Evolutionary conservation across 2,113 vertebrate species (phyloP).

Genomic region (Myrmophylax atrothorax): DNA sequence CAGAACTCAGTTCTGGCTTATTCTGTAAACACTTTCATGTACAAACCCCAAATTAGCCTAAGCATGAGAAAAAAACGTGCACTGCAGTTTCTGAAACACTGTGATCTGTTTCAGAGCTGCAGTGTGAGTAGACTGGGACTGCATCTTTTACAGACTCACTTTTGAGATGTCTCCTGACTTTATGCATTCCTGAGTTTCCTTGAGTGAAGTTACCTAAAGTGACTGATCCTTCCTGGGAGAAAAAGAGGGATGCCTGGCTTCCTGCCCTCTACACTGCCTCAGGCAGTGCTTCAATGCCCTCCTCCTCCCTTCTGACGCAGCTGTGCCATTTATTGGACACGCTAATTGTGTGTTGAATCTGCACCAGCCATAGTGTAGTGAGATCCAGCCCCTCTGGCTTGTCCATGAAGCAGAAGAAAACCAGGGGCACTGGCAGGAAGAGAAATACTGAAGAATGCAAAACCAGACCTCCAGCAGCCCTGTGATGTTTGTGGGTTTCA

Average conservation of each 20-base stretch:
- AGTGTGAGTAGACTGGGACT: background rate
- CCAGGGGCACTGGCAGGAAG: background rate
- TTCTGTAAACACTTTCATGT: background rate
- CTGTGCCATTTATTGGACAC: background rate
- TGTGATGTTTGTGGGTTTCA: background rate
- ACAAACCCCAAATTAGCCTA: background rate
- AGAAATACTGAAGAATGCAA: background rate
- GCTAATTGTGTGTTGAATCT: background rate
- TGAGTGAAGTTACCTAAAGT: accelerated
- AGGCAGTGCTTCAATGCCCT: background rate
- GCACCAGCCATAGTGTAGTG: background rate
- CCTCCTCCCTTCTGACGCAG: background rate
- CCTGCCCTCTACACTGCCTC: background rate
- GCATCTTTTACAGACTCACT: background rate
- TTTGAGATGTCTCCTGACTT: background rate
- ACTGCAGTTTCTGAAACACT: background rate
- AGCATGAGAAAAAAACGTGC: background rate
- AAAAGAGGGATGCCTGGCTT: background rate
- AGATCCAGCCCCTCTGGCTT: background rate
- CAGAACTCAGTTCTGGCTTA: background rate
- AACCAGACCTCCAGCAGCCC: background rate
- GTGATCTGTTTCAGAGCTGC: background rate
- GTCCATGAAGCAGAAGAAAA: background rate
- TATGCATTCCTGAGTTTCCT: background rate
- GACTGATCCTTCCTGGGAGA: background rate